Evolutionary conservation across 2,888 invertebrate genomes (phyloP), one percentile per base, ranked within the genome.

Genomic region (Orthosia incerta): DNA sequence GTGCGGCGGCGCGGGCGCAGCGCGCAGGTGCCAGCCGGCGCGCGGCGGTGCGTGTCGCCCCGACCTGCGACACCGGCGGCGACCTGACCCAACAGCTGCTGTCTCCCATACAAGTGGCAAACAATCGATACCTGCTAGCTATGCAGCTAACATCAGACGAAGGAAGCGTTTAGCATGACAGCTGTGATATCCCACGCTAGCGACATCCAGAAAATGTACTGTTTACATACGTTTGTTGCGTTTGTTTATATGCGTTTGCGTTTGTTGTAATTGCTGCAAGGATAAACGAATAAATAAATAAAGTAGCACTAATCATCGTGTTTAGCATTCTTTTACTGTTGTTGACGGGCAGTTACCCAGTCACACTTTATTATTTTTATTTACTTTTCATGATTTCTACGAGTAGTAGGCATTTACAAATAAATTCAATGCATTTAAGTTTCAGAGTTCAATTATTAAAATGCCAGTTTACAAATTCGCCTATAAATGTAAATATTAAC

Each of bases 11-110:
- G 74, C 20, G 23, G 45, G 53, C 63, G 69, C 26, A 3, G 26
- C n/a, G 26, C 26, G 26, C 84, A 62, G 80, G 83, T 65, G 70
- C 51, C n/a, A 59, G 31, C 31, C 64, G 64, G 39, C 39, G 39
- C 39, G 39, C 66, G 62, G 26, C 71, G 61, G 62, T 63, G 85
- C 80, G 83, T 76, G 78, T 57, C 83, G 69, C 73, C 79, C 76
- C 74, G 74, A 75, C 75, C 80, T 76, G 74, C 50, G 51, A 26
- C 64, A 20, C 53, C 64, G 62, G 26, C 65, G 26, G 26, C 56
- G 16, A 18, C 51, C 5, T 55, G 23, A 31, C 20, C 50, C 39
- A 31, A 26, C 84, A 71, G 61, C 75, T 80, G 84, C 12, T 39
- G 57, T 9, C 68, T 53, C 62, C 50, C 65, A 20, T 13, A n/a